phyloP scores from a whole-genome alignment of 1,140 invertebrate genomes.

The Drosophila prosaltans region DNA sequence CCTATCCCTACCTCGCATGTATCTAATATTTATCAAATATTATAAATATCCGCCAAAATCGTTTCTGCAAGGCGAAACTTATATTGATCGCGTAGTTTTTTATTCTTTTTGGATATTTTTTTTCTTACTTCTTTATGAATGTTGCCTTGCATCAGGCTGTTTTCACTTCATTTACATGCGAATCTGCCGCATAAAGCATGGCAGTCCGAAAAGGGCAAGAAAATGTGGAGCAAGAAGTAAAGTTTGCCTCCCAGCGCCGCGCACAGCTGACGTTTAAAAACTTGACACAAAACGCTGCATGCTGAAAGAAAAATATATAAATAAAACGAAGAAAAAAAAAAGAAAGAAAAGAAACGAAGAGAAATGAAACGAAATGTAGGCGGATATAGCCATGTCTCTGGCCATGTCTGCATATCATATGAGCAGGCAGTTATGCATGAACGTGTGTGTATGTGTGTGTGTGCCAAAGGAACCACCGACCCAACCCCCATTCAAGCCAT shows the following conservation, averaged over 20 bases:
- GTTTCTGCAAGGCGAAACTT: no score
- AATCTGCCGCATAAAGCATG: constrained; percentile 65
- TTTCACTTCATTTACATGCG: constrained; percentile 71
- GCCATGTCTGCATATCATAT: constrained; percentile 62
- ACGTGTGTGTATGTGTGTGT: not conserved
- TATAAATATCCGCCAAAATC: no score
- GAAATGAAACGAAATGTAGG: constrained; percentile 62
- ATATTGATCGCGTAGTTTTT: constrained; percentile 4
- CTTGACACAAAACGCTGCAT: constrained; percentile 64
- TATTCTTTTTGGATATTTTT: constrained; percentile 22
- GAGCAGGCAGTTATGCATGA: constrained; percentile 34
- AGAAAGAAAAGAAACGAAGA: constrained; percentile 8
- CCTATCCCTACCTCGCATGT: no score
- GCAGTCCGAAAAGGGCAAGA: constrained; percentile 55
- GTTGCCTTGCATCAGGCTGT: constrained; percentile 42
- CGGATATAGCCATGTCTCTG: constrained; percentile 38
- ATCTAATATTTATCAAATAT: no score
- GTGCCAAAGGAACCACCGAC: not conserved
- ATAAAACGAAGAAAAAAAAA: constrained; percentile 16
- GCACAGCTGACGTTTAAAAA: constrained; percentile 67
- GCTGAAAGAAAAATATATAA: constrained; percentile 33
- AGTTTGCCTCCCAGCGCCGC: constrained; percentile 28
- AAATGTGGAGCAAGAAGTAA: constrained; percentile 63
- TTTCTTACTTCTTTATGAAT: constrained; percentile 23
- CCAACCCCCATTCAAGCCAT: not conserved